Percentiles rank a stretch among this genome's conserved stretches.
Evolutionary conservation across 2,888 invertebrate genomes (phyloP).

Genomic region (Drosophila neonasuta): DNA sequence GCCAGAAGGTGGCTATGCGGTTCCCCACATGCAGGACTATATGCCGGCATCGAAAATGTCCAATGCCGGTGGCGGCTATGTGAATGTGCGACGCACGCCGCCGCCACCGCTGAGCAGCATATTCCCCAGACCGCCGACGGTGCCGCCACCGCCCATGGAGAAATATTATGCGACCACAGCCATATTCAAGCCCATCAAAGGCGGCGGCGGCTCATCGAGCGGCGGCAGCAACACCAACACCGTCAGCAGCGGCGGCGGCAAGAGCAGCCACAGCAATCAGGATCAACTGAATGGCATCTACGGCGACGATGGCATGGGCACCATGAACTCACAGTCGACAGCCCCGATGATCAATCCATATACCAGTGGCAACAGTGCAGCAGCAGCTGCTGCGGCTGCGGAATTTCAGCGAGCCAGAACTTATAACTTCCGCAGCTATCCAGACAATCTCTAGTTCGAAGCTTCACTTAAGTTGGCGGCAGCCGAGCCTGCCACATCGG

Average conservation of each 20-base stretch:
- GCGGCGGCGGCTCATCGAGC: conserved; percentile 57
- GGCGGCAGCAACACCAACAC: conserved; percentile 70
- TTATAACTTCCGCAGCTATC: conserved; percentile 82
- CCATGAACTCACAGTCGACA: conserved; percentile 81
- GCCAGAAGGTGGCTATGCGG: conserved; percentile 85
- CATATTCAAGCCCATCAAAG: conserved; percentile 84
- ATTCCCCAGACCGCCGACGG: conserved; percentile 85
- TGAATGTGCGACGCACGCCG: conserved; percentile 82
- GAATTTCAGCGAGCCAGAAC: conserved; percentile 81
- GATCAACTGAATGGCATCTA: conserved; percentile 76
- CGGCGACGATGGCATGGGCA: conserved; percentile 79
- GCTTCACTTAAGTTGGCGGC: conserved; percentile 72
- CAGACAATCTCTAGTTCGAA: conserved; percentile 82
- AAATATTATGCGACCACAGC: conserved; percentile 89
- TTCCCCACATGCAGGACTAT: conserved; percentile 84
- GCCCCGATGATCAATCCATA: conserved; percentile 81
- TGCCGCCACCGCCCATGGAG: conserved; percentile 88
- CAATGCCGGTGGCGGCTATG: conserved; percentile 78
- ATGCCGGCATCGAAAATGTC: conserved; percentile 83
- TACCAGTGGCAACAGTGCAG: conserved; percentile 59
- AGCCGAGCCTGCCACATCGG: conserved; percentile 27
- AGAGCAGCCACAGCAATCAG: conserved; percentile 64
- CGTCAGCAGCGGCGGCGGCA: conserved; percentile 73
- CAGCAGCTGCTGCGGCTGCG: conserved; percentile 69
- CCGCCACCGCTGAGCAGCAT: conserved; percentile 84